Evolutionary conservation across 2,797 vertebrate species (phyloP), one percentile per base, ranked within the genome.

Genomic region (Chlorospingus semifuscus): DNA sequence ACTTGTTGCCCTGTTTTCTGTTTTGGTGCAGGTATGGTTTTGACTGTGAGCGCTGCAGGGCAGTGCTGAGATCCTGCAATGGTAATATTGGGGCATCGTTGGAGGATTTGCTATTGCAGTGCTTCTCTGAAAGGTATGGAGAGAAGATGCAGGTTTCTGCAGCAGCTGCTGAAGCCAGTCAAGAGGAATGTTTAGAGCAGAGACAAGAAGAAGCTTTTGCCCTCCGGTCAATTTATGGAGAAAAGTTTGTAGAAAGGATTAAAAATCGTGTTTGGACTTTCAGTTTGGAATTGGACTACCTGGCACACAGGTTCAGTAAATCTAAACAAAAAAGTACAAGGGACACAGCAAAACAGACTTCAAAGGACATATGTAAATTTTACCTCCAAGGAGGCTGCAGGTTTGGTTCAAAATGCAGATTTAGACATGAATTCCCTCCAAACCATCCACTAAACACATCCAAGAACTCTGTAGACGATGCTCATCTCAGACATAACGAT

Each of bases 161-260:
- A 44, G 94, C 97, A 46, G 97, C 98, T 6, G 90, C 91, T 49
- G 95, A 50, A 9, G 75, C 98, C 42, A 97, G 97, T 60, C 94
- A 97, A 93, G 98, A 98, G 53, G 99, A 99, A 68, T 99, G 99
- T 96, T 87, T 98, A 81, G 98, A 98, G 70, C 98, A 99, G 91
- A 98, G 99, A 77, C 98, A 98, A 94, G 99, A 99, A 91, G 99
- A 99, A 93, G 98, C 98, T 22, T 96, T 99, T 78, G 99, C 98
- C 39, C 98, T 99, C 15, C 82, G 72, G 41, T 99, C 99, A 32
- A 99, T 99, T 78, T 99, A 98, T 23, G 99, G 99, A 32, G 98
- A 99, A 23, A 99, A 99, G 82, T 99, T 99, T 95, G 97, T 97
- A 30, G 99, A 99, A 97, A 98, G 99, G 92, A 99, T 99, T 94